A percentile compares a stretch with the other conserved stretches of the same genome.
These are phyloP conservation scores for Sylvietta virens DNA, from an alignment of 2,113 vertebrate genomes.

Conservation along the genomic window DNA sequence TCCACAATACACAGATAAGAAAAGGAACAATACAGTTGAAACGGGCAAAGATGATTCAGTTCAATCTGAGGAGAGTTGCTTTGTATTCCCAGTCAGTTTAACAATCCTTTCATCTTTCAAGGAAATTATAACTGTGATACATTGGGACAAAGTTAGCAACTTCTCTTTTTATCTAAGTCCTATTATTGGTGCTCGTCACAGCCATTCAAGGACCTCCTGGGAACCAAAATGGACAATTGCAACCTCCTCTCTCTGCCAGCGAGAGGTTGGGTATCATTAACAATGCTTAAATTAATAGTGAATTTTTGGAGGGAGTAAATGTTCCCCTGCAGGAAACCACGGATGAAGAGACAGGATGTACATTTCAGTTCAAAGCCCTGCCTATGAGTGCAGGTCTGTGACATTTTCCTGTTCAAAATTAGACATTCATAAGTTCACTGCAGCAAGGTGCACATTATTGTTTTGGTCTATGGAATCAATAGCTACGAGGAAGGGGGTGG, in stretches of 20 bases:
- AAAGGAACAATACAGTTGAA: conserved; percentile 14
- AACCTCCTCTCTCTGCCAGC: conserved; percentile 30
- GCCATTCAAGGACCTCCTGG: conserved; percentile 46
- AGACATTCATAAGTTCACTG: conserved; percentile 28
- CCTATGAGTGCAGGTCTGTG: background rate
- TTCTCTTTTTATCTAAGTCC: conserved; percentile 51
- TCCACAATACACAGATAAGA: background rate
- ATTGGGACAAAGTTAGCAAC: conserved; percentile 52
- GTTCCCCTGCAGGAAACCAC: conserved; percentile 16
- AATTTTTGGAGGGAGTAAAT: conserved; percentile 47
- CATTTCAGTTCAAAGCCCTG: conserved; percentile 41
- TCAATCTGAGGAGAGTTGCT: conserved; percentile 19
- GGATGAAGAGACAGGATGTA: conserved; percentile 30
- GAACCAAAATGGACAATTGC: conserved; percentile 51
- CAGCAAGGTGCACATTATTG: conserved; percentile 9
- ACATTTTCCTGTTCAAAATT: conserved; percentile 32
- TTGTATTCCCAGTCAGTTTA: conserved; percentile 52
- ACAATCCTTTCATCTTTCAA: conserved; percentile 46
- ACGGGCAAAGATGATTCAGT: conserved; percentile 37
- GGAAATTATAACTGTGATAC: conserved; percentile 58
- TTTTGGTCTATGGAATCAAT: conserved; percentile 40
- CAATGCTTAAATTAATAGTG: conserved; percentile 34
- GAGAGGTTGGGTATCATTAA: conserved; percentile 31
- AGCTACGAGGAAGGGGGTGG: background rate
- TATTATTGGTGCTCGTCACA: conserved; percentile 46